Base-by-base conservation (phyloP, 2,113 vertebrate species). In the Carettochelys insculpta region DNA sequence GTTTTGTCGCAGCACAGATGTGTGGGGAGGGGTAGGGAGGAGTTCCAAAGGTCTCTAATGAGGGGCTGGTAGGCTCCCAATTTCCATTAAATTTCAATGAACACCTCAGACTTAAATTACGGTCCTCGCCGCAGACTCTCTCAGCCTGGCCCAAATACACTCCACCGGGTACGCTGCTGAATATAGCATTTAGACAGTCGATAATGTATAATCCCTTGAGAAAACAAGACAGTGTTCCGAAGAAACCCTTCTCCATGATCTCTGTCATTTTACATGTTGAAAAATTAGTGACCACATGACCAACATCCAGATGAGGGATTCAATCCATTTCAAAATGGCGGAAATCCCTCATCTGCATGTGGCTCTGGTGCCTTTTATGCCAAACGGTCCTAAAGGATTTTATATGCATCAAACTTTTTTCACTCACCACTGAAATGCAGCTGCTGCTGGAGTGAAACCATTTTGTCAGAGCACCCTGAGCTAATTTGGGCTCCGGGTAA, bases 1-100 rank as follows among this genome's bases (percentile, higher is more conserved):
- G 19, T 11, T 24, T 16, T 61, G 8, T 41, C 8, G 51, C 14
- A 76, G 19, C 34, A 48, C 20, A 71, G 45, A 52, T 54, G 34
- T 38, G n/a, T n/a, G n/a, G n/a, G n/a, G n/a, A n/a, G n/a, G n/a
- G n/a, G n/a, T n/a, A n/a, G n/a, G n/a, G n/a, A n/a, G n/a, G n/a
- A n/a, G n/a, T 10, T 43, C 24, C 10, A 29, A 1, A 65, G 4
- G 25, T 22, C 0, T 0, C 54, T 1, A 14, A 84, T 11, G 2
- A n/a, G 38, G 11, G 11, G n/a, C n/a, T n/a, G n/a, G 5, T 19
- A 73, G 38, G 20, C 12, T 43, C 20, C 38, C 9, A 73, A 25
- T 5, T 73, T 25, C 22, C 58, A 56, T 43, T 77, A 65, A 71
- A 88, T 53, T 41, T 76, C 10, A 8, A 2, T 8, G 5, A 34